Base-by-base conservation (phyloP, 1,140 invertebrate genomes). In the Drosophila mayri region DNA sequence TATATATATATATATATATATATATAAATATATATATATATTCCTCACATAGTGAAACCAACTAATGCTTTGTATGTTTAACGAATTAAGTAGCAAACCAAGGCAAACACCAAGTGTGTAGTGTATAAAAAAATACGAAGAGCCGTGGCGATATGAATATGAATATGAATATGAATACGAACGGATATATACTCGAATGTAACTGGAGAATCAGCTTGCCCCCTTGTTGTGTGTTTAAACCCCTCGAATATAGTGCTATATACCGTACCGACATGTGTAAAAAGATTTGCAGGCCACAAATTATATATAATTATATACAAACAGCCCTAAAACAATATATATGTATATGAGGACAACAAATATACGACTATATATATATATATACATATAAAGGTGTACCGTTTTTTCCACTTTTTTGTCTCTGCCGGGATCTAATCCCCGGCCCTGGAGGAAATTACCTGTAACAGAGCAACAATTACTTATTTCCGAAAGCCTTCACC, bases 391-490 rank as follows among this genome's bases (percentile, higher is more conserved):
- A 44, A 66, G 46, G n/a, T 14, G 14, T 37, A 8, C 10, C 32
- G 44, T 57, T 40, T 55, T 54, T 25, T 22, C 2, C 32, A 54
- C 50, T 38, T 38, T 55, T 76, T 40, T 43, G 30, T 54, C 30
- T 67, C 30, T 46, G 30, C 16, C 2, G 43, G 52, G 60, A 20
- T 41, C 63, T 81, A 81, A 76, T 76, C 72, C 61, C 22, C 25
- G 43, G 64, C 44, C 65, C 46, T 49, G 32, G 64, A 81, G 79
- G 79, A 81, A 81, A 81, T 81, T 81, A 81, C 79, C 79, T 81
- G 79, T 77, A 81, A 81, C 79, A 81, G 66, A 59, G 47, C 50
- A 80, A 70, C 72, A 76, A 80, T 72, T 76, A 72, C 79, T 81
- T 76, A 72, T 77, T 72, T 72, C 73, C 66, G 77, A 74, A 80